phyloP scores from a whole-genome alignment of 2,888 invertebrate species.

The Archips xylosteana region DNA sequence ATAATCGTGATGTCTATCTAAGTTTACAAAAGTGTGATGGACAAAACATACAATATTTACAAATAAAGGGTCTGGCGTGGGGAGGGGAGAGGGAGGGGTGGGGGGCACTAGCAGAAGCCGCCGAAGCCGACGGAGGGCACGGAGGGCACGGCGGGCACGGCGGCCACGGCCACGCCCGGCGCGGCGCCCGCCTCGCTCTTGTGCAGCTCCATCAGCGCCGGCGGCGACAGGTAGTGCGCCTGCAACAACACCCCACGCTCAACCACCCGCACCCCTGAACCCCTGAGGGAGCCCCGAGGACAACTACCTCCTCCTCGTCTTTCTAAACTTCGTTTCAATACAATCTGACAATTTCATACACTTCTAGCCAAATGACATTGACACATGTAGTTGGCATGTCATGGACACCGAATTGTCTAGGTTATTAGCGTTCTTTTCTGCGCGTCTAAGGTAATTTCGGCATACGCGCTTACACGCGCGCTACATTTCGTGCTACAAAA shows the following conservation, averaged over 20 bases:
- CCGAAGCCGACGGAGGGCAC: conserved; percentile 82
- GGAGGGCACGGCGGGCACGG: conserved; percentile 73
- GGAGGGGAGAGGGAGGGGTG: not conserved
- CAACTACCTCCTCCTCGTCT: no score
- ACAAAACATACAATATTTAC: conserved; percentile 81
- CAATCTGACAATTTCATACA: no score
- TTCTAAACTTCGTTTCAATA: no score
- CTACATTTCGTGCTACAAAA: no score
- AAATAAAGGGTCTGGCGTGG: conserved; percentile 64
- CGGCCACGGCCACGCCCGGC: conserved; percentile 52
- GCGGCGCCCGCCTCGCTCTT: conserved; percentile 64
- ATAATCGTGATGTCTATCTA: conserved; percentile 23
- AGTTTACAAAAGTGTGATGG: conserved; percentile 58
- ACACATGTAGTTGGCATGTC: no score
- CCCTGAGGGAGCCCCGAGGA: no score
- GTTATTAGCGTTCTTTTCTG: no score
- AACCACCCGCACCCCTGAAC: no score
- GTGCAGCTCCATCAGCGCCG: conserved; percentile 78
- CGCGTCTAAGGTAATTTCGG: no score
- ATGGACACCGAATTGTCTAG: no score
- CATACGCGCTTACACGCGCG: no score
- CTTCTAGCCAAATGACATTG: no score
- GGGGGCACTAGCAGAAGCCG: conserved; percentile 76
- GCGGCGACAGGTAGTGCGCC: conserved; percentile 77
- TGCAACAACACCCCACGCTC: conserved; percentile 47